phyloP scores from a whole-genome alignment of 2,888 invertebrate species.

The Teleogryllus oceanicus region DNA sequence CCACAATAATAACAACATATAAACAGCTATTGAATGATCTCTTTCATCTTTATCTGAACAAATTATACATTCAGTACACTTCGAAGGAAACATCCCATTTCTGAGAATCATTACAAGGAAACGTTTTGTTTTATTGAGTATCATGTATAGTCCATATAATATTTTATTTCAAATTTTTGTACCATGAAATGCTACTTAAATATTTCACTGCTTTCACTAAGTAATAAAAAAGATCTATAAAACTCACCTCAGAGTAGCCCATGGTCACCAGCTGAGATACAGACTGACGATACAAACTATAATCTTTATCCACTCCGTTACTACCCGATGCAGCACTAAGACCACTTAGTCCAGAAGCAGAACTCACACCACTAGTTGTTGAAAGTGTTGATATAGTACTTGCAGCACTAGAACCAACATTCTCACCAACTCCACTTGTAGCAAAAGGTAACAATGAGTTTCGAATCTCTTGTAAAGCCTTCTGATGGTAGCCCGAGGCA shows the following conservation, averaged over 20 bases:
- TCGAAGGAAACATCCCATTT: too few relatives aligned
- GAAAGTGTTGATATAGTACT: constrained; percentile 67
- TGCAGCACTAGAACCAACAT: constrained; percentile 69
- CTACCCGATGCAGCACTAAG: constrained; percentile 60
- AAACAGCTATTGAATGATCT: too few relatives aligned
- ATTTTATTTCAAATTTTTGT: too few relatives aligned
- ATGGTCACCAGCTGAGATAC: constrained; percentile 64
- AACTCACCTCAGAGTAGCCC: constrained; percentile 70
- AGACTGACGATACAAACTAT: constrained; percentile 60
- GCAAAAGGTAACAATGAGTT: constrained; percentile 79
- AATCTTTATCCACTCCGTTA: constrained; percentile 59
- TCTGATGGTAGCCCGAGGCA: constrained; percentile 73
- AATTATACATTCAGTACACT: too few relatives aligned
- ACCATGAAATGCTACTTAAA: too few relatives aligned
- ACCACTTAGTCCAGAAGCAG: constrained; percentile 57
- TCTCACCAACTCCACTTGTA: constrained; percentile 57
- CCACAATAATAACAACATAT: too few relatives aligned
- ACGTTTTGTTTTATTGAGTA: neutral
- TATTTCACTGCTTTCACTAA: too few relatives aligned
- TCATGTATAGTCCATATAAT: neutral
- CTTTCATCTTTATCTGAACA: too few relatives aligned
- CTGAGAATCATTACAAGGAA: too few relatives aligned
- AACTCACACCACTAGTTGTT: constrained; percentile 60
- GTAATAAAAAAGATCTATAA: neutral
- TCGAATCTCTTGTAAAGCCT: constrained; percentile 81